Percentiles rank a stretch among this genome's conserved stretches.
Evolutionary conservation across 2,113 vertebrate genomes (phyloP).

Genomic region (Zapornia atra): DNA sequence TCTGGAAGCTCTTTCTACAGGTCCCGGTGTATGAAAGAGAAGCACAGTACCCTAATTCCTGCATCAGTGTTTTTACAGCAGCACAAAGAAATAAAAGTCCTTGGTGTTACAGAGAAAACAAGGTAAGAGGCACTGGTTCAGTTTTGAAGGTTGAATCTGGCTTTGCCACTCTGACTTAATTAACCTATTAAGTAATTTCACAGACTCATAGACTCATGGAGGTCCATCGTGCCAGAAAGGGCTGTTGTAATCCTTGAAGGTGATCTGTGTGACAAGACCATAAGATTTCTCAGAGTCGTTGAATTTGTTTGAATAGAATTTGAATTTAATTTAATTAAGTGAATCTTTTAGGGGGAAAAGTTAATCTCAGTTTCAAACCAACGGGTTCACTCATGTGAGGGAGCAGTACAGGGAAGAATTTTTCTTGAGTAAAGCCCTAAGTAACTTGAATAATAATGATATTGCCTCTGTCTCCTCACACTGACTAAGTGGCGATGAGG

Average conservation of each 20-base stretch:
- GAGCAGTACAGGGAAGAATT: slow-evolving; percentile 6
- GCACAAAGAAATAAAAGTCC: not conserved
- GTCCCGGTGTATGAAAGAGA: not conserved
- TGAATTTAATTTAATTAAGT: not conserved
- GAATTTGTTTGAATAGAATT: slow-evolving; percentile 22
- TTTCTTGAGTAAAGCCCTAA: not conserved
- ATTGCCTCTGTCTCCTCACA: slow-evolving; percentile 1
- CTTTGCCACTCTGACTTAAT: not conserved
- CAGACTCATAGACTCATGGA: not conserved
- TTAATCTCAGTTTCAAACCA: slow-evolving; percentile 10
- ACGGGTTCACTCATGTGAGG: not conserved
- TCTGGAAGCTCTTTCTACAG: not conserved
- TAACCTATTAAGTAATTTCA: not conserved
- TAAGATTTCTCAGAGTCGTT: not conserved
- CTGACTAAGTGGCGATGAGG: not conserved
- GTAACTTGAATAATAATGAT: not conserved
- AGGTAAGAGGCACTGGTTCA: not conserved
- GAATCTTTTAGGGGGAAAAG: not conserved
- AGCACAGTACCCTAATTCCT: not conserved
- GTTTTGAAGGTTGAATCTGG: not conserved
- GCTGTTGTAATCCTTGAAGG: not conserved
- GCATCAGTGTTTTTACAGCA: not conserved
- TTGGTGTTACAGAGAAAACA: not conserved
- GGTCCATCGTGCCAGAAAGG: slow-evolving; percentile 1
- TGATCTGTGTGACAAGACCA: rapidly evolving